A percentile compares a stretch with the other conserved stretches of the same genome.
These are phyloP conservation scores for Phymatocera aterrima DNA, from an alignment of 2,888 invertebrate genomes.

Conservation along the genomic window DNA sequence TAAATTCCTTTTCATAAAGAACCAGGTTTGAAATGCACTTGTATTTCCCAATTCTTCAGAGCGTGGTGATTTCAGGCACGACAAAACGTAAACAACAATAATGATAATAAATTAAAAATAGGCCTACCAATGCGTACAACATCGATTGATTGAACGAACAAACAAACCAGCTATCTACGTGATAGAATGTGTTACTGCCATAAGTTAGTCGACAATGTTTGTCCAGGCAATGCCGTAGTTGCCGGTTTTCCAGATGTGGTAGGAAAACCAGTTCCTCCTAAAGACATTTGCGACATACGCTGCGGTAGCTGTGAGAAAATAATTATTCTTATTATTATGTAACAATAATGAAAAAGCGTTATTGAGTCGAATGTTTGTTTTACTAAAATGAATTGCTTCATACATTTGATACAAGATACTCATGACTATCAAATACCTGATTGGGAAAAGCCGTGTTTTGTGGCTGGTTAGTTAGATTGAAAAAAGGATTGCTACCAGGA, in stretches of 20 bases:
- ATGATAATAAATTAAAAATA: not conserved
- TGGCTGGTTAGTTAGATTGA: conserved; percentile 67
- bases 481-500: conserved; percentile 72
- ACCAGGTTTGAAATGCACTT: not conserved
- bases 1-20: not conserved
- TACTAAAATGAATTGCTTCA: not conserved
- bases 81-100: not conserved
- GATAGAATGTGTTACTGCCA: conserved; percentile 70
- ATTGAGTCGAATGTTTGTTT: not conserved
- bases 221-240: conserved; percentile 64
- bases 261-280: conserved; percentile 67
- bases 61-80: not conserved
- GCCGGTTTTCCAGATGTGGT: conserved; percentile 60
- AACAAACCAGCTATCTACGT: conserved; percentile 60
- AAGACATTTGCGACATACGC: conserved; percentile 76
- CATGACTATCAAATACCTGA: conserved; percentile 42
- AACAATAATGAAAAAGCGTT: not conserved
- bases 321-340: not conserved
- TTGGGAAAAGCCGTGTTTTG: conserved; percentile 55
- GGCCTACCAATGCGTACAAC: conserved; percentile 57
- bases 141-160: conserved; percentile 64
- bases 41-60: not conserved
- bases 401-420: not conserved
- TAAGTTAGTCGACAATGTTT: conserved; percentile 72
- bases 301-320: conserved; percentile 72